Conservation (phyloP, 2,113 vertebrate genomes). For the Eubucco bourcierii region DNA sequence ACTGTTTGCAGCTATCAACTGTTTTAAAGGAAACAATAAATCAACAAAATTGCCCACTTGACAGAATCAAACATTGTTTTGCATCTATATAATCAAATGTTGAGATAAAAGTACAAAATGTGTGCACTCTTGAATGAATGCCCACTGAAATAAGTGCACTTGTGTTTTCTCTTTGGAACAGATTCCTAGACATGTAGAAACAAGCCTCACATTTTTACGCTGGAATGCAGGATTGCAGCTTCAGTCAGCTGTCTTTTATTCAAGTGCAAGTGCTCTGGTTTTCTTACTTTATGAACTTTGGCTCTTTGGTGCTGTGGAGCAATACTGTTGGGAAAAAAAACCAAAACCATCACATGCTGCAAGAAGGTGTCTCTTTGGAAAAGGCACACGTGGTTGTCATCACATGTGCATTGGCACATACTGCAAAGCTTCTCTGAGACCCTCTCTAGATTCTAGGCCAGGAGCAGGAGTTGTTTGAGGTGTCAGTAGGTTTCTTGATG, state of each 20-base stretch:
- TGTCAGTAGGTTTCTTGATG: neutral
- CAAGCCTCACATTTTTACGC: neutral
- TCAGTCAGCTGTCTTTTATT: neutral
- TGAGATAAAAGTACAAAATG: slow-evolving; percentile 12
- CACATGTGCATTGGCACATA: neutral
- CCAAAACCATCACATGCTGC: neutral
- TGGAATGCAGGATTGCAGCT: neutral
- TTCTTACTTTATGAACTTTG: neutral
- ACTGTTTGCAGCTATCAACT: neutral
- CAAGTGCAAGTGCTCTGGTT: neutral
- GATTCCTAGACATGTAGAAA: neutral
- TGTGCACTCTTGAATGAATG: neutral
- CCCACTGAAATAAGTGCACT: neutral
- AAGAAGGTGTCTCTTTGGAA: neutral
- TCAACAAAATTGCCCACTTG: slow-evolving; percentile 4
- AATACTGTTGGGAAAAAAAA: neutral
- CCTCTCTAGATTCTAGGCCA: neutral
- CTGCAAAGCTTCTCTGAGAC: neutral
- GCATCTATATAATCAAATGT: neutral
- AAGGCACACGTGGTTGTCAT: neutral
- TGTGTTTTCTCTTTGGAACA: neutral
- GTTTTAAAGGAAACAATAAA: slow-evolving; percentile 27
- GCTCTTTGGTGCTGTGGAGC: neutral
- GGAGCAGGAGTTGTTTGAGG: neutral
- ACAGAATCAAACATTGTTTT: slow-evolving; percentile 19